Evolutionary conservation across 2,113 vertebrate species (phyloP).

Genomic region (Meriones unguiculatus): DNA sequence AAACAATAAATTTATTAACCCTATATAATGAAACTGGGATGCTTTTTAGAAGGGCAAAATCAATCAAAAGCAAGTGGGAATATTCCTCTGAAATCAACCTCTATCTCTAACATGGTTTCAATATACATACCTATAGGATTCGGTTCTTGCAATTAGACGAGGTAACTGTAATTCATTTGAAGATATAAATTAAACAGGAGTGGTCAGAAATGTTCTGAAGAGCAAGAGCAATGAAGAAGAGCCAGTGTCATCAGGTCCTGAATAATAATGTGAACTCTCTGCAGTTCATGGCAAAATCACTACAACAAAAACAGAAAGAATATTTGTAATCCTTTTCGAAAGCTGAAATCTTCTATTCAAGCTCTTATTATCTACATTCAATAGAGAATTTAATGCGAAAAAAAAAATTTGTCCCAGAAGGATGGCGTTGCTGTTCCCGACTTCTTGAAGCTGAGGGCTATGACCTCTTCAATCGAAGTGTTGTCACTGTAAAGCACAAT

Average conservation of each 20-base stretch:
- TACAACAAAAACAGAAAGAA: constrained; percentile 24
- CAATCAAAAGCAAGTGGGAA: constrained; percentile 4
- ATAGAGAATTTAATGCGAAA: background rate
- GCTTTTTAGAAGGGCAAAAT: background rate
- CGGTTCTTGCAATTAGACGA: background rate
- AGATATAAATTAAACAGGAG: background rate
- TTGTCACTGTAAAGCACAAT: background rate
- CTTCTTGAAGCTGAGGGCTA: background rate
- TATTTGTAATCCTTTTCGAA: background rate
- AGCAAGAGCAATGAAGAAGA: background rate
- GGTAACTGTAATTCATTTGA: background rate
- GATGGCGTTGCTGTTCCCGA: background rate
- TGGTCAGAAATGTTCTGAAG: background rate
- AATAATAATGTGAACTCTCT: background rate
- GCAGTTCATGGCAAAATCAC: background rate
- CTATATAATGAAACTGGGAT: background rate
- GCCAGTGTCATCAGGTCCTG: background rate
- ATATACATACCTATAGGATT: background rate
- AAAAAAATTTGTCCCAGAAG: background rate
- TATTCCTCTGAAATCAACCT: background rate
- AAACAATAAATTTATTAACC: background rate
- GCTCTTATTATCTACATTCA: background rate
- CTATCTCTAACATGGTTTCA: background rate
- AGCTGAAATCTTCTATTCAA: background rate
- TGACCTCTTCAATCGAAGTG: background rate